A percentile compares a stretch with the other conserved stretches of the same genome.
These are phyloP conservation scores for Himantopus leucocephalus DNA, from an alignment of 2,113 vertebrate species.

Conservation along the genomic window DNA sequence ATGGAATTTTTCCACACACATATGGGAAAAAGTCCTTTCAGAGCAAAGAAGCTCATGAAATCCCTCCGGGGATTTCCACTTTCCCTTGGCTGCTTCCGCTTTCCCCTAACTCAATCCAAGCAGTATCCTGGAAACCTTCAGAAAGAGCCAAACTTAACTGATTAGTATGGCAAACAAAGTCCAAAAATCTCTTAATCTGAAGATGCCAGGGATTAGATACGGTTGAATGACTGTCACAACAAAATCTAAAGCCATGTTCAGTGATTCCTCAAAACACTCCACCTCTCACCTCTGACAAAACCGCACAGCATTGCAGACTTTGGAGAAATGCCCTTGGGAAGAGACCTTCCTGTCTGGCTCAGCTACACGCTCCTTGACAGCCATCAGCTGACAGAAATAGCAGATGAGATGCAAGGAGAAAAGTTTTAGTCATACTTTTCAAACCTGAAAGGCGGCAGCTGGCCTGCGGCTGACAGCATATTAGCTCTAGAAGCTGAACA, in stretches of 20 bases:
- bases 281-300: neutral
- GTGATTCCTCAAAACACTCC: neutral
- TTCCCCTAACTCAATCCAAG: neutral
- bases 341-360: neutral
- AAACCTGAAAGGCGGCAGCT: neutral
- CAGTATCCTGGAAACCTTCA: neutral
- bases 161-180: neutral
- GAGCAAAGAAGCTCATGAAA: neutral
- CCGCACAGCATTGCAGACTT: neutral
- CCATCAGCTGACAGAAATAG: neutral
- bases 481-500: neutral
- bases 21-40: constrained; percentile 17
- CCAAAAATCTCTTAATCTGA: neutral
- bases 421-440: neutral
- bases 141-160: neutral
- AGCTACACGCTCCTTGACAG: neutral
- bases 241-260: neutral
- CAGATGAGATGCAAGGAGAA: neutral
- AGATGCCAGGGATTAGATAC: neutral
- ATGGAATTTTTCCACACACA: neutral
- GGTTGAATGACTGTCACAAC: neutral
- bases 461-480: neutral
- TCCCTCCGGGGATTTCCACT: neutral
- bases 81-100: neutral
- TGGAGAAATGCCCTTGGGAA: neutral